These are phyloP conservation scores for Mythimna impura DNA, from an alignment of 2,888 invertebrate species.

Conservation along the genomic window DNA sequence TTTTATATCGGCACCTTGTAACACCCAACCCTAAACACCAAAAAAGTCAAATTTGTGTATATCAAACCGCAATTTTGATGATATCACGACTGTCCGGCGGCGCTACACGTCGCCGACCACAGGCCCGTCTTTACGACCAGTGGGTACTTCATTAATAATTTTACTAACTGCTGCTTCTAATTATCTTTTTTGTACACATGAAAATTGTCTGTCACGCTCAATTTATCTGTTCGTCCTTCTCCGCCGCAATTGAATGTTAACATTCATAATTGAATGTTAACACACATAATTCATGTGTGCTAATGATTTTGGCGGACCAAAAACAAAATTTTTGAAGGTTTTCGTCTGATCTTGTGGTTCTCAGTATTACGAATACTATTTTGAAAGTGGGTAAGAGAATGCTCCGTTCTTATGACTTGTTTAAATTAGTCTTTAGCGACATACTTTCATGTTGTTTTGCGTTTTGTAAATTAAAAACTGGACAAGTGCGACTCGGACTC, in stretches of 20 bases:
- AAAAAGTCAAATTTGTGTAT: constrained; percentile 55
- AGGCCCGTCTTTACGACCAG: constrained; percentile 57
- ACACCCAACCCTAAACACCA: constrained; percentile 47
- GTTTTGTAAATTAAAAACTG: neutral
- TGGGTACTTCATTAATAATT: constrained; percentile 57
- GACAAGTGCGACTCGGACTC: too few species aligned
- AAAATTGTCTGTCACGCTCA: constrained; percentile 59
- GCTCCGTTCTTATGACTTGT: neutral
- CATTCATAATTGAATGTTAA: neutral
- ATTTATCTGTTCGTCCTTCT: constrained; percentile 57
- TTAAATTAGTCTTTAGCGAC: neutral
- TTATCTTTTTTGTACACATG: constrained; percentile 50
- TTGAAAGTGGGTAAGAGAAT: neutral
- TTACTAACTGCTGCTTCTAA: constrained; percentile 22
- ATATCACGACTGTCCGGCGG: constrained; percentile 68
- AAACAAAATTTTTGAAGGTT: neutral
- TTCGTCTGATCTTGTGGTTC: neutral
- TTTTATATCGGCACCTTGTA: neutral
- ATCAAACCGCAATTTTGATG: constrained; percentile 68
- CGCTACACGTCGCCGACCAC: constrained; percentile 69
- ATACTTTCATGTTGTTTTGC: neutral
- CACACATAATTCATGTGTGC: neutral
- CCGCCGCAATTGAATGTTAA: constrained; percentile 16
- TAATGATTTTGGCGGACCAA: constrained; percentile 13
- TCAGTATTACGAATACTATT: too few species aligned